Percentiles rank a stretch among this genome's conserved stretches.
phyloP scores from a whole-genome alignment of 37 sponge, comb jelly and placozoan genomes.

The Beroe forskalii region DNA sequence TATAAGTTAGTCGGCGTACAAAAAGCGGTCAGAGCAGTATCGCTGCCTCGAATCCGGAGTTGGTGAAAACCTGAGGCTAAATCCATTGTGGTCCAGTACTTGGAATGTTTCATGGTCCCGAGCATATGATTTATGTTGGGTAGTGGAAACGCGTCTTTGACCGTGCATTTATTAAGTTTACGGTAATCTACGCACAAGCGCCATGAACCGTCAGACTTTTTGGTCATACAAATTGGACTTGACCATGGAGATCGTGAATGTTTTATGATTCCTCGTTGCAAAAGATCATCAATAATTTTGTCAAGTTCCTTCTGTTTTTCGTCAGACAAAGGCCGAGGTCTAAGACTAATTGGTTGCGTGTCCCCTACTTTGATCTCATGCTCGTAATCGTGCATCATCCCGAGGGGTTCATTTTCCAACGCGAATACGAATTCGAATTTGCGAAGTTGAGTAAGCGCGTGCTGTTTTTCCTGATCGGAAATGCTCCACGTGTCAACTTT shows the following conservation, averaged over 20 bases:
- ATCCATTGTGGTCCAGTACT: conserved; percentile 67
- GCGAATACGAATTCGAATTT: conserved; percentile 2
- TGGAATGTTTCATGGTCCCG: conserved; percentile 66
- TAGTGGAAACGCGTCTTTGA: conserved; percentile 68
- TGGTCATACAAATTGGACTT: conserved; percentile 69
- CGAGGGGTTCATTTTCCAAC: conserved; percentile 2
- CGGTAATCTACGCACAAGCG: conserved; percentile 72
- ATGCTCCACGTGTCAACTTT: neutral
- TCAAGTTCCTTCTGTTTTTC: neutral
- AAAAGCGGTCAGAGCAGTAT: conserved; percentile 66
- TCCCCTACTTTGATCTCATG: neutral
- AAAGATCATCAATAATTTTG: conserved; percentile 30
- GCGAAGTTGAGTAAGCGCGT: neutral
- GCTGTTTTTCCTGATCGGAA: neutral
- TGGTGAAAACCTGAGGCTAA: conserved; percentile 69
- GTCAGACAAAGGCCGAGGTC: conserved; percentile 6
- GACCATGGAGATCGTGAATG: conserved; percentile 68
- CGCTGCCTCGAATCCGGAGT: conserved; percentile 42
- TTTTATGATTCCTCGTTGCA: conserved; percentile 68
- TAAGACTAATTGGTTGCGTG: neutral
- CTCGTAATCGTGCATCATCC: neutral
- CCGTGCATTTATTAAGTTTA: conserved; percentile 64
- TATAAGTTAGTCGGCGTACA: conserved; percentile 60
- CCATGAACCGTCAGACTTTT: neutral
- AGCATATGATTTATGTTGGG: conserved; percentile 69